Conservation (phyloP, 2,113 vertebrate species). For the Phainopepla nitens region DNA sequence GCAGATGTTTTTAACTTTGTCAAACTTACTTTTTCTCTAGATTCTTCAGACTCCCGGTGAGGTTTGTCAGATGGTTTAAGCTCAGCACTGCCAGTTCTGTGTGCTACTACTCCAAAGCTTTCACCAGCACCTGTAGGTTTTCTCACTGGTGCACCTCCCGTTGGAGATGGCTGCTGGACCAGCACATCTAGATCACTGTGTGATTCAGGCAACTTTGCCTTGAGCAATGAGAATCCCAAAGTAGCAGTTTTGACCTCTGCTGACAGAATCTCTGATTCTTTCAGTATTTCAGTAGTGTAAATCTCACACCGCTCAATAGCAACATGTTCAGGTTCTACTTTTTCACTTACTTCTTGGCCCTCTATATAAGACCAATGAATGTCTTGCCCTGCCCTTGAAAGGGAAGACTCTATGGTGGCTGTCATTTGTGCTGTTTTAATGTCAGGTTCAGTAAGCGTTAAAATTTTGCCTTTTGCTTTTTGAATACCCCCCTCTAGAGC, state of each 20-base stretch:
- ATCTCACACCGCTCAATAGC: neutral
- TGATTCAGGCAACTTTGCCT: conserved; percentile 61
- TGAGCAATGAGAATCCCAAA: conserved; percentile 72
- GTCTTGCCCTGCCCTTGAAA: conserved; percentile 38
- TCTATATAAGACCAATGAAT: neutral
- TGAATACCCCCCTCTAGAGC: neutral
- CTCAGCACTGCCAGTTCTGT: neutral
- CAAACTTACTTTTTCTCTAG: neutral
- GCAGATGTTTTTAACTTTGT: neutral
- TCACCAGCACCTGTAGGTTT: neutral
- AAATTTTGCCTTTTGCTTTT: conserved; percentile 32
- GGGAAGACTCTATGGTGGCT: neutral
- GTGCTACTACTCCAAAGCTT: neutral
- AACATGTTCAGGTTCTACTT: neutral
- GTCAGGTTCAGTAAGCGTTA: conserved; percentile 29
- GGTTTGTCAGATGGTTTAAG: neutral
- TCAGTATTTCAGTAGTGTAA: conserved; percentile 55
- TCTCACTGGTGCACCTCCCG: neutral
- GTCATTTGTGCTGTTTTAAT: conserved; percentile 48
- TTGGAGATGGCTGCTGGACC: neutral
- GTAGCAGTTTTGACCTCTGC: conserved; percentile 57
- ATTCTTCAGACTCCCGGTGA: neutral
- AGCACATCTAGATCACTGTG: neutral
- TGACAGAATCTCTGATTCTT: conserved; percentile 63
- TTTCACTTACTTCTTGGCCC: neutral